Evolutionary conservation across 2,888 invertebrate species (phyloP).

Genomic region (Tethea ocularis): DNA sequence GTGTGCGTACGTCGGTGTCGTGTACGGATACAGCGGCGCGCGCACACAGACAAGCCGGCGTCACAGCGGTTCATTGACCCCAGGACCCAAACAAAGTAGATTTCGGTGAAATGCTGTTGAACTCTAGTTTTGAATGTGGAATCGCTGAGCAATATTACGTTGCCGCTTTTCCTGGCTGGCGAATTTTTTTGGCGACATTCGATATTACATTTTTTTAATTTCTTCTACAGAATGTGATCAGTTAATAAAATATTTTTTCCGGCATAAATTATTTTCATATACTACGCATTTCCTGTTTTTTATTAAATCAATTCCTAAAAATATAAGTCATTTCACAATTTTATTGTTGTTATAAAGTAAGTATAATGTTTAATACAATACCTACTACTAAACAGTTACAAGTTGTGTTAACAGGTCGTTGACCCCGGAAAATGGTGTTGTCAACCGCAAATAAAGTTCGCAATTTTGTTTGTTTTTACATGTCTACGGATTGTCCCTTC

Average conservation of each 20-base stretch:
- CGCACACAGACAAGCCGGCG: constrained; percentile 71
- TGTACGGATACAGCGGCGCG: constrained; percentile 58
- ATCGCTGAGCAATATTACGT: constrained; percentile 61
- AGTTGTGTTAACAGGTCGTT: constrained; percentile 58
- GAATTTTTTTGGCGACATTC: constrained; percentile 60
- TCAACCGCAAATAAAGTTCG: constrained; percentile 52
- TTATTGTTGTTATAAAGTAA: too few relatives aligned
- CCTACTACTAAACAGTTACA: constrained; percentile 26
- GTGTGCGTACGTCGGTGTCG: constrained; percentile 64
- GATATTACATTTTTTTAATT: constrained; percentile 29
- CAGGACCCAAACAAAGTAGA: constrained; percentile 82
- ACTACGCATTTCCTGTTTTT: background rate
- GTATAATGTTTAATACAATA: constrained; percentile 5
- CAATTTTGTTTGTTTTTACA: constrained; percentile 31
- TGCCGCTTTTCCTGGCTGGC: constrained; percentile 58
- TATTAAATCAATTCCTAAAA: background rate
- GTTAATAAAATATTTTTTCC: background rate
- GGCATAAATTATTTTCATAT: background rate
- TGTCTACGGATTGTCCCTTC: constrained; percentile 10
- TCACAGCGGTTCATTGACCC: constrained; percentile 76
- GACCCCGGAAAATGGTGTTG: constrained; percentile 73
- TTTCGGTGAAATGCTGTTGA: constrained; percentile 83
- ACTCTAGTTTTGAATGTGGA: constrained; percentile 77
- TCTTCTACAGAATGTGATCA: constrained; percentile 23
- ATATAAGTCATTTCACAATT: too few relatives aligned